Evolutionary conservation across 2,797 vertebrate species (phyloP).

Genomic region (Aplochiton taeniatus): DNA sequence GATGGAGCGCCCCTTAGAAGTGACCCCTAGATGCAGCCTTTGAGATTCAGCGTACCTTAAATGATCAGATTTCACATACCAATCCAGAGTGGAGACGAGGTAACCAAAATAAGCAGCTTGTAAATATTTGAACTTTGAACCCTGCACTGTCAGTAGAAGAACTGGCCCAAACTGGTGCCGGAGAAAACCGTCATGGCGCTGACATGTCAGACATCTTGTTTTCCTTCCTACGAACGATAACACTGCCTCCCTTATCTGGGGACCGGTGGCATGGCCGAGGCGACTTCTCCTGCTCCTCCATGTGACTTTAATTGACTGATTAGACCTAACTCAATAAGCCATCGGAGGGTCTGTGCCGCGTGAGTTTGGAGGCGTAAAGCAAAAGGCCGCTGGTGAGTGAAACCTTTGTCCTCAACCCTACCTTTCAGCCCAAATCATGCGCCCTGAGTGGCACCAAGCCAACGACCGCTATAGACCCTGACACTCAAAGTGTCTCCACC

Average conservation of each 20-base stretch:
- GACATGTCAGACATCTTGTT: constrained; percentile 69
- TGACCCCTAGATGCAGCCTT: too few relatives aligned
- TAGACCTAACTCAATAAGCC: constrained; percentile 80
- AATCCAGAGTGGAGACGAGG: too few relatives aligned
- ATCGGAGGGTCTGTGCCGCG: constrained; percentile 72
- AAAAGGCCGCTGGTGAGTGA: constrained; percentile 69
- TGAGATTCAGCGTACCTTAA: too few relatives aligned
- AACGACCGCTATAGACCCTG: constrained; percentile 55
- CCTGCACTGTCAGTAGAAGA: not conserved
- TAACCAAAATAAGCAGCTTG: too few relatives aligned
- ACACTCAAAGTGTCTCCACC: constrained; percentile 56
- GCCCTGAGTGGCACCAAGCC: constrained; percentile 54
- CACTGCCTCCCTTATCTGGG: constrained; percentile 63
- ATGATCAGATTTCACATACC: too few relatives aligned
- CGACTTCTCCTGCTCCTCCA: constrained; percentile 67
- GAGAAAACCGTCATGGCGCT: constrained; percentile 36
- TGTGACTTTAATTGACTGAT: constrained; percentile 84
- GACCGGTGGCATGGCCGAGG: constrained; percentile 48
- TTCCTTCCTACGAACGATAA: constrained; percentile 72
- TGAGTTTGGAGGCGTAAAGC: constrained; percentile 76
- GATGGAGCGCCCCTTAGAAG: too few relatives aligned
- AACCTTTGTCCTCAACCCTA: constrained; percentile 72
- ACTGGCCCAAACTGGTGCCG: constrained; percentile 11
- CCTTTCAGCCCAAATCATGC: constrained; percentile 72
- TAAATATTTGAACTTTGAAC: too few relatives aligned